Base-by-base conservation (phyloP, 64 coral and sea anemone species). In the Montipora cactus region DNA sequence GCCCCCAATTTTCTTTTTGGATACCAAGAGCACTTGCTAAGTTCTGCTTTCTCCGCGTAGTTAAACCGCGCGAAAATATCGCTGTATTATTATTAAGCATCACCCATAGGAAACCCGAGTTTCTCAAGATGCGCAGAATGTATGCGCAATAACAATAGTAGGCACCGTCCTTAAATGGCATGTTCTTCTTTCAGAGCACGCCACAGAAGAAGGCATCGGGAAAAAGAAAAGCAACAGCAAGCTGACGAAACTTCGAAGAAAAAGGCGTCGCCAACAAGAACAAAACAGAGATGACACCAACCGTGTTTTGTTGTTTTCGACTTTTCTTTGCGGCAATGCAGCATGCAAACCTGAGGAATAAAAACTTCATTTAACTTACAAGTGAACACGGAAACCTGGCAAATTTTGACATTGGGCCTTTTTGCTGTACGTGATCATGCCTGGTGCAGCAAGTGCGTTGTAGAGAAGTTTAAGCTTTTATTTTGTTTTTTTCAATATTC, bases 131-230 rank as follows among this genome's bases (percentile, higher is more conserved):
- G 37, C 37, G 37, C 37, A 37, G 37, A 37, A 37, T 1, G 37
- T 37, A 37, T 37, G 37, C 37, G 37, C 37, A 37, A 37, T 57
- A 11, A 57, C 11, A 11, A 57, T 6, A 57, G 53, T 11, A 8
- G 11, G 6, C 11, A 57, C 7, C 6, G 2, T 0, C 44, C 4
- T 5, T 78, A 3, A 78, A 18, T 14, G 5, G 3, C 7, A 1
- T 67, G 13, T 12, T 46, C 15, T 61, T 70, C 7, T 70, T 69
- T 70, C 11, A 86, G 82, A 22, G 82, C 82, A n/a, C 82, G 82
- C 7, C 82, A 86, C 15, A 86, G 82, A 72, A 50, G 82, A 50
- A 86, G 82, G 19, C 82, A 86, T 49, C 64, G 82, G 5, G 82
- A 86, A 71, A 86, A 47, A 86, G 82, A 25, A 49, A 86, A 86